Evolutionary conservation across 64 coral and sea anemone genomes (phyloP).

Genomic region (Montipora efflorescens): DNA sequence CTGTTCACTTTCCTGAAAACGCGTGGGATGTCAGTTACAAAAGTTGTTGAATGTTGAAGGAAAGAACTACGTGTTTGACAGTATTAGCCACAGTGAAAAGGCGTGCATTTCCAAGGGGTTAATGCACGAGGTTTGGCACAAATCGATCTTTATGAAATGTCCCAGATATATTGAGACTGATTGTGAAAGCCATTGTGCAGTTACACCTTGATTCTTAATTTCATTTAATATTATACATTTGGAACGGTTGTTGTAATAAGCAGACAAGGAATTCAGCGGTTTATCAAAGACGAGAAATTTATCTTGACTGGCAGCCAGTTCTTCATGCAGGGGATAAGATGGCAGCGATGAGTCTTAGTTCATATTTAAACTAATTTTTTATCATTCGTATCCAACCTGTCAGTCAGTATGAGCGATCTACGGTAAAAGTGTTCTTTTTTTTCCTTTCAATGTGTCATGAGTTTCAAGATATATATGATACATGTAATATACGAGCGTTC

Average conservation of each 20-base stretch:
- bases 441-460: background rate
- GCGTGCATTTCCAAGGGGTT: no score
- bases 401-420: background rate
- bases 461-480: background rate
- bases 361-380: background rate
- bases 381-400: background rate
- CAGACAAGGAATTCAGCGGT: background rate
- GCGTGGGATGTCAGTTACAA: background rate
- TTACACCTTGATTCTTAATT: no score
- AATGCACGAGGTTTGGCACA: no score
- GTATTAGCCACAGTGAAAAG: no score
- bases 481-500: background rate
- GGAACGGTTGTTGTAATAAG: background rate
- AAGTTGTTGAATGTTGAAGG: background rate
- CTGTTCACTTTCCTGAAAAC: background rate
- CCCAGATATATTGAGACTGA: no score
- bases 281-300: background rate
- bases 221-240: background rate
- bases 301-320: background rate
- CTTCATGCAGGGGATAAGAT: background rate
- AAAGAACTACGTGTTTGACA: background rate
- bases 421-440: no score
- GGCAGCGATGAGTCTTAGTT: background rate
- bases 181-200: no score
- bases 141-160: no score